A percentile compares a stretch with the other conserved stretches of the same genome.
These are phyloP conservation scores for Nephotettix cincticeps DNA, from an alignment of 1,140 invertebrate species.

Conservation along the genomic window DNA sequence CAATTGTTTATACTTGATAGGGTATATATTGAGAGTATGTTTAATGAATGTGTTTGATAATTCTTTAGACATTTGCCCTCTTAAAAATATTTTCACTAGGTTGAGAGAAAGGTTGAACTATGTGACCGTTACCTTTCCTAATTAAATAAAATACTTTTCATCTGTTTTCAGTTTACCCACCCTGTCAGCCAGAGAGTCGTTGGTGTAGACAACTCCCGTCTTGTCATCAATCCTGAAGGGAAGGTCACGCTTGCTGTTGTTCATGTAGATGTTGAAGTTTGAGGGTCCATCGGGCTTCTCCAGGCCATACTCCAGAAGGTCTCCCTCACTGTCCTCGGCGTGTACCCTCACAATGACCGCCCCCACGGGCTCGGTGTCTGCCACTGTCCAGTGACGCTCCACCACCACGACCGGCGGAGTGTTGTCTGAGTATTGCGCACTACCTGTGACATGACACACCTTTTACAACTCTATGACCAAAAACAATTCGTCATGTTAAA, in stretches of 20 bases:
- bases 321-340: conserved; percentile 60
- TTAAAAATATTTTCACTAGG: too few relatives aligned
- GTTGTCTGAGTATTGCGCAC: conserved; percentile 21
- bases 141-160: too few relatives aligned
- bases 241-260: conserved; percentile 45
- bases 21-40: too few relatives aligned
- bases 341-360: conserved; percentile 58
- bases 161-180: too few relatives aligned
- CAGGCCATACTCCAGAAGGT: conserved; percentile 60
- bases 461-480: too few relatives aligned
- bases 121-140: too few relatives aligned
- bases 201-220: conserved; percentile 67
- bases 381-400: conserved; percentile 65
- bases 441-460: too few relatives aligned
- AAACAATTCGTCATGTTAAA: too few relatives aligned
- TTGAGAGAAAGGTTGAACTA: too few relatives aligned
- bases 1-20: too few relatives aligned
- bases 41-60: too few relatives aligned
- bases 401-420: conserved; percentile 54
- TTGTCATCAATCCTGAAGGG: conserved; percentile 68
- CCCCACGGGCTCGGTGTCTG: conserved; percentile 62
- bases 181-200: conserved; percentile 63
- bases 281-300: conserved; percentile 51
- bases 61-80: too few relatives aligned
- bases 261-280: conserved; percentile 42